Base-by-base conservation (phyloP, 2,113 vertebrate genomes). In the Oncorhynchus tshawytscha region DNA sequence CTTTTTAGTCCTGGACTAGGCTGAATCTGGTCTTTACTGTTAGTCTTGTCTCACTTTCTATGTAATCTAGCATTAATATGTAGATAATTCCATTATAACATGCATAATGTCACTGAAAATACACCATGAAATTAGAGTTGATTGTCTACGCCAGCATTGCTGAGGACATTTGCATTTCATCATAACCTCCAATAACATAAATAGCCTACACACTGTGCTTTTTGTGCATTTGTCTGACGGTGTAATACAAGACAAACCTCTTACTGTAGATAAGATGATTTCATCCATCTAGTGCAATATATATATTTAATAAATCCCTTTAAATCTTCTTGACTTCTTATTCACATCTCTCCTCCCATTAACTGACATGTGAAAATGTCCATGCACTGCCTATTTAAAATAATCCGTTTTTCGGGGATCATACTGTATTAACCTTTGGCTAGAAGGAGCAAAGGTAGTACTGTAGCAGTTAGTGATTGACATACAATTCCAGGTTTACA, bases 101-200 rank as follows among this genome's bases (percentile, higher is more conserved):
- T 48, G n/a, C 25, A 12, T 45, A 51, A 34, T 5, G 24, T 49
- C 39, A 13, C 48, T 45, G 39, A 45, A 45, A 54, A 45, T 24
- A 71, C 9, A 71, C 9, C 6, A 57, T 54, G 34, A 34, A n/a
- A 69, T 11, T 39, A 48, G 11, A 25, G 25, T 8, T 77, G 78
- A 90, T 84, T 91, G 84, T 87, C 87, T 80, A 74, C 15, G 76
- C 78, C 69, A n/a, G 73, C 73, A 62, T 51, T 85, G 81, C 81
- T 86, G 71, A 59, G 60, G 31, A 87, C 68, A 78, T 68, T 4
- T 76, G 66, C 69, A 72, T 67, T 20, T 22, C 25, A 73, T 59
- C 70, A 24, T 59, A 62, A 13, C 31, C 13, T 49, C 20, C 24
- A 78, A 51, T 7, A 67, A 65, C 57, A 79, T 62, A 73, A n/a